Conservation (phyloP, 2,888 invertebrate genomes). For the Pteria penguin region DNA sequence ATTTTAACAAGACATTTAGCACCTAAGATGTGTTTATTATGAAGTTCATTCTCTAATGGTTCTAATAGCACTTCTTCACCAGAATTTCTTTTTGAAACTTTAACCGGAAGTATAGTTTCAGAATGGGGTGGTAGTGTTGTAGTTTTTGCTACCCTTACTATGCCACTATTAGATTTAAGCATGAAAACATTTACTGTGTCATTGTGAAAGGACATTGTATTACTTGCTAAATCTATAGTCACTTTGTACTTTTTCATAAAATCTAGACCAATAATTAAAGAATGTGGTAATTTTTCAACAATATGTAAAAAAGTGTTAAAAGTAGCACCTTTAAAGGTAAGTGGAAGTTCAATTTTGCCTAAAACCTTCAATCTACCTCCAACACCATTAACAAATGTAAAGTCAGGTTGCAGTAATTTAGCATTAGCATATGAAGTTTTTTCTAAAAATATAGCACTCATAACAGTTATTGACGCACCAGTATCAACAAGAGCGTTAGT, state of each 20-base stretch:
- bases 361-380: neutral
- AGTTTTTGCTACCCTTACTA: neutral
- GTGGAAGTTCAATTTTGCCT: neutral
- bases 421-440: neutral
- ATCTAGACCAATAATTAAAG: neutral
- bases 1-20: neutral
- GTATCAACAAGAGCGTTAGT: conserved; percentile 1
- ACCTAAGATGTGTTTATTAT: neutral
- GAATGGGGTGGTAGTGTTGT: neutral
- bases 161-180: neutral
- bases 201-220: neutral
- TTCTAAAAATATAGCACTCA: neutral
- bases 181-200: neutral
- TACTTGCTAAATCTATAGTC: neutral
- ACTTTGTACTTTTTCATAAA: neutral
- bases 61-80: neutral
- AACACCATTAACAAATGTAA: neutral
- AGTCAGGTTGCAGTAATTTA: neutral
- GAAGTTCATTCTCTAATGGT: neutral
- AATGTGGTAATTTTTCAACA: neutral
- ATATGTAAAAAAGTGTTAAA: neutral
- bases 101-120: neutral
- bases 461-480: neutral
- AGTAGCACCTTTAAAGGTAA: neutral
- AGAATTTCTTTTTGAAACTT: neutral